Conservation (phyloP, 2,113 vertebrate genomes). For the Colistium nudipinnis region DNA sequence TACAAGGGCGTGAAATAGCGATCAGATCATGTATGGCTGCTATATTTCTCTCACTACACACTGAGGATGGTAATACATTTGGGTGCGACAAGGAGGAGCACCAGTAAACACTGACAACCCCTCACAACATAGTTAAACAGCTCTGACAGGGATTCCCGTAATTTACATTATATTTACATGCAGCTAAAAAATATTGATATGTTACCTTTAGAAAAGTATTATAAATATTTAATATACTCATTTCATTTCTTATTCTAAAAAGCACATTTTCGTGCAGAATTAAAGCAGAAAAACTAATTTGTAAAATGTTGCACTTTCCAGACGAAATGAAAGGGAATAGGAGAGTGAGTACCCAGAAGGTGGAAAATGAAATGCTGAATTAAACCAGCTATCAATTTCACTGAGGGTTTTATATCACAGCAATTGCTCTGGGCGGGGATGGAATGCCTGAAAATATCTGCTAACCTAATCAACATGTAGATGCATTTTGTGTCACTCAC, state of each 20-base stretch:
- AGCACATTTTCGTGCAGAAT: not conserved
- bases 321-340: slow-evolving; percentile 12
- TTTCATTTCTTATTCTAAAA: slow-evolving; percentile 8
- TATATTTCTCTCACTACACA: slow-evolving; percentile 67
- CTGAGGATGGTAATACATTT: slow-evolving; percentile 31
- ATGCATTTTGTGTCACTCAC: slow-evolving; percentile 80
- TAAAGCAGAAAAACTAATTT: not conserved
- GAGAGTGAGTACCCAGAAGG: not conserved
- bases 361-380: slow-evolving; percentile 26
- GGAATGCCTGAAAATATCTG: slow-evolving; percentile 27
- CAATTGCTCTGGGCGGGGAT: not conserved
- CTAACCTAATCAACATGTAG: slow-evolving; percentile 47
- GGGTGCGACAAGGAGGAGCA: slow-evolving; percentile 53
- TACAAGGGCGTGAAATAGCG: slow-evolving; percentile 77
- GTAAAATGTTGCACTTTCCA: slow-evolving; percentile 1
- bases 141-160: slow-evolving; percentile 6
- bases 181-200: slow-evolving; percentile 1
- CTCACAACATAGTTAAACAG: slow-evolving; percentile 19
- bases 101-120: slow-evolving; percentile 46
- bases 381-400: slow-evolving; percentile 20
- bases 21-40: slow-evolving; percentile 48
- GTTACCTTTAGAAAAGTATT: not conserved
- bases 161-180: slow-evolving; percentile 9
- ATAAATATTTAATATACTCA: slow-evolving; percentile 4
- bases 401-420: slow-evolving; percentile 13